Evolutionary conservation across 2,888 invertebrate genomes (phyloP), one percentile per base, ranked within the genome.

Genomic region (Ochropacha duplaris): DNA sequence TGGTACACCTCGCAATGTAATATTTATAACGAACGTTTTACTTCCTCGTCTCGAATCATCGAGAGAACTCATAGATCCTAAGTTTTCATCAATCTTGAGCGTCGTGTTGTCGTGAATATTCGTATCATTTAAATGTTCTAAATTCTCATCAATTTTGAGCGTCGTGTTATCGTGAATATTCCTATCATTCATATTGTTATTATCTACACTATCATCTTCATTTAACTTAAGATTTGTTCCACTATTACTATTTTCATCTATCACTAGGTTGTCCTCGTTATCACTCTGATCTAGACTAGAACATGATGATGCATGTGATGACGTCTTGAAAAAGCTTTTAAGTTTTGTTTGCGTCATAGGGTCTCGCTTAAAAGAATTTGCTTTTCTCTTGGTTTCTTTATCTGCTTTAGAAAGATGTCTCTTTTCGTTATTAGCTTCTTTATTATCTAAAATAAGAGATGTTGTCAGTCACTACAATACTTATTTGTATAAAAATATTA

Each of bases 351-450:
- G 94, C 26, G 84, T 88, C 14, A 93, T 71, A 16, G 85, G 79
- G 71, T 94, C 93, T 71, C 86, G 87, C 81, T 92, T 93, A 66
- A 93, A 91, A 49, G 88, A 86, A 70, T 87, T 88, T 14, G 86
- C 87, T 85, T 92, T 90, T 66, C 91, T 79, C 82, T 90, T 89
- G 6, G 83, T 75, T 64, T 89, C 83, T 79, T 84, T 92, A 57
- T 93, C 93, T 36, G 90, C 85, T 82, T 89, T 93, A 19, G 92
- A 92, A 26, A 92, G 74, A 36, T 65, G 63, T 59, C 76, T 77
- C 36, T 73, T 69, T 60, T 83, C 80, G 50, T 78, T 75, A 59
- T 79, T 81, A 16, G 63, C 62, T 36, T 81, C 79, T 52, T 66
- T 68, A 59, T 78, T 72, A 59, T 69, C 83, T 83, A 55, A 52